Evolutionary conservation across 2,888 invertebrate species (phyloP), one percentile per base, ranked within the genome.

Genomic region (Caenorhabditis sulstoni): DNA sequence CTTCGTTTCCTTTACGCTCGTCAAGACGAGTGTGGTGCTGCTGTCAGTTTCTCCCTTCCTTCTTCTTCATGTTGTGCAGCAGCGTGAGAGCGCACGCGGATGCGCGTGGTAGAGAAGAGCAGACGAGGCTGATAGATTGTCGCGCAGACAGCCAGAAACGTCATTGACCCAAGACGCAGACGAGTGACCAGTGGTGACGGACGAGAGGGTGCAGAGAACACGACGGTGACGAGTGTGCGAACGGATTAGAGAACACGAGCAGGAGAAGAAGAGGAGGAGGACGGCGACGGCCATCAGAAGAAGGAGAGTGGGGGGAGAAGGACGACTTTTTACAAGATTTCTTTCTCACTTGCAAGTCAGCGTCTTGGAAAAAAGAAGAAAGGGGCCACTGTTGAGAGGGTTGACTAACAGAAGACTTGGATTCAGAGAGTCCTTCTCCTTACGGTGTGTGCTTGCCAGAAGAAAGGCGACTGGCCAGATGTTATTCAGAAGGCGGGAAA

Each of bases 291-390:
- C 45, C 18, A 50, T 29, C 41, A 22, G 11, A 22, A 16, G 22
- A 37, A 35, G 41, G 35, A 22, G 14, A 22, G 44, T 11, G 18
- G 44, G 12, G 16, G 45, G 37, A n/a, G n/a, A n/a, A n/a, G n/a
- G 12, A 18, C 57, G 57, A 50, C 50, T 67, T 67, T 67, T 58
- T 58, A 67, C 47, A 58, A 67, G 67, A 66, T 66, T 66, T 57
- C 65, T 65, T 66, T 57, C 65, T 65, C 65, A 65, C 65, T 66
- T 57, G 55, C 55, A 53, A 64, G 37, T 53, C 53, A 29, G 29
- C 29, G 29, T 7, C 7, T 29, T 7, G 29, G 29, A 29, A 29
- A 29, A 7, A 29, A 29, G 7, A 29, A 7, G 7, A 29, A 29
- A 29, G 29, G 29, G 29, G 7, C 29, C 29, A 29, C 29, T 7